These are phyloP conservation scores for Lacerta viridis DNA, from an alignment of 2,797 vertebrate species.

Conservation along the genomic window DNA sequence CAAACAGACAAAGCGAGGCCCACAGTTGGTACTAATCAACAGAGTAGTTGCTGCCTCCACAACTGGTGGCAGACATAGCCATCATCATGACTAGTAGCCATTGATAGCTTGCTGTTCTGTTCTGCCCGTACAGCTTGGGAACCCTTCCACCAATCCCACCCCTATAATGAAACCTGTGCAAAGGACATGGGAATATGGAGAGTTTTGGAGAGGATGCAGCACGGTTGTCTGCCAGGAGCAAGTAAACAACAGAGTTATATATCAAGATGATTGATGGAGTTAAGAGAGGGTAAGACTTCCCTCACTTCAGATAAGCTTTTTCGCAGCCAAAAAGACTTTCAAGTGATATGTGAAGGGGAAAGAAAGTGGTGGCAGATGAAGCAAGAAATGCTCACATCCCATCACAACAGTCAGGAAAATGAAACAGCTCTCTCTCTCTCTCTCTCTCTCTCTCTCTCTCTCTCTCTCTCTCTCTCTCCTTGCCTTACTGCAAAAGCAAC, in stretches of 20 bases:
- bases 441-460: not conserved
- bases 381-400: not conserved
- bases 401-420: not conserved
- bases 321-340: not conserved
- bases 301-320: not conserved
- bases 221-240: not conserved
- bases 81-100: too few species aligned
- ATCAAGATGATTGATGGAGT: not conserved
- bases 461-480: not conserved
- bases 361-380: not conserved
- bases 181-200: not conserved
- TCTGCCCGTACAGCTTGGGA: not conserved
- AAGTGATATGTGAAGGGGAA: not conserved
- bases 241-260: not conserved
- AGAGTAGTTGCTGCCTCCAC: too few species aligned
- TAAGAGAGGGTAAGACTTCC: too few species aligned
- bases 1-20: too few species aligned
- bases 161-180: not conserved
- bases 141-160: not conserved
- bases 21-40: too few species aligned
- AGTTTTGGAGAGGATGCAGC: not conserved
- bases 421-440: too few species aligned
- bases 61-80: too few species aligned
- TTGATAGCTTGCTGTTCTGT: not conserved
- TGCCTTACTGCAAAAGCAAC: fast-evolving